These are phyloP conservation scores for Himalopsyche phryganea DNA, from an alignment of 1,140 invertebrate species.

Conservation along the genomic window DNA sequence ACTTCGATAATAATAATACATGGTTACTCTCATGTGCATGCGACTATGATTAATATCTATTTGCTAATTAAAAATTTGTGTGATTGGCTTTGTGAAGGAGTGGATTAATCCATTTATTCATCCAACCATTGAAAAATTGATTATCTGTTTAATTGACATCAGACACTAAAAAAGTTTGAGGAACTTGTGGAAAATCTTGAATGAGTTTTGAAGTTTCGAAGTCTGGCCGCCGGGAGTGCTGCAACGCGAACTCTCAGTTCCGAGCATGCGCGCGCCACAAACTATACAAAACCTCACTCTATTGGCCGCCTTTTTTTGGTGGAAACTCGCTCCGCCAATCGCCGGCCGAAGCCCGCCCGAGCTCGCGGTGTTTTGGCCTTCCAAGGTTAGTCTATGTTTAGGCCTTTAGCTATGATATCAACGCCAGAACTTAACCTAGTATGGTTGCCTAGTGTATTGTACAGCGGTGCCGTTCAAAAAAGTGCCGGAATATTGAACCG, in stretches of 20 bases:
- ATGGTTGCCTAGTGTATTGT: slow-evolving; percentile 33
- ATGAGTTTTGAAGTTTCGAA: slow-evolving; percentile 1
- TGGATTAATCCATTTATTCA: too few species aligned
- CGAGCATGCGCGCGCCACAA: slow-evolving; percentile 13
- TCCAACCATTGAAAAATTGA: too few species aligned
- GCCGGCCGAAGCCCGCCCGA: slow-evolving; percentile 23
- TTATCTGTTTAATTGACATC: too few species aligned
- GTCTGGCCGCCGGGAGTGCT: slow-evolving; percentile 12
- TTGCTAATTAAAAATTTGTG: too few species aligned
- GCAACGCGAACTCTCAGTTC: background rate
- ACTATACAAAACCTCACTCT: slow-evolving; percentile 5
- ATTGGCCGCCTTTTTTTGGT: slow-evolving; percentile 11
- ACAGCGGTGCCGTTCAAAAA: slow-evolving; percentile 24
- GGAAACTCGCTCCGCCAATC: slow-evolving; percentile 20
- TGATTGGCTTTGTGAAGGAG: too few species aligned
- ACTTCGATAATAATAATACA: too few species aligned
- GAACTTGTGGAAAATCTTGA: too few species aligned
- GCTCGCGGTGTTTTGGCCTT: slow-evolving; percentile 29
- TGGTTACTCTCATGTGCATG: too few species aligned
- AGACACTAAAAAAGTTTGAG: too few species aligned
- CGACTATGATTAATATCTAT: too few species aligned
- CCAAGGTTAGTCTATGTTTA: slow-evolving; percentile 30
- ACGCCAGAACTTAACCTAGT: slow-evolving; percentile 34
- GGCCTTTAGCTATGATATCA: slow-evolving; percentile 33
- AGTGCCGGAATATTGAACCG: slow-evolving; percentile 26